phyloP scores from a whole-genome alignment of 2,888 invertebrate genomes.

The Drosophila algonquin region DNA sequence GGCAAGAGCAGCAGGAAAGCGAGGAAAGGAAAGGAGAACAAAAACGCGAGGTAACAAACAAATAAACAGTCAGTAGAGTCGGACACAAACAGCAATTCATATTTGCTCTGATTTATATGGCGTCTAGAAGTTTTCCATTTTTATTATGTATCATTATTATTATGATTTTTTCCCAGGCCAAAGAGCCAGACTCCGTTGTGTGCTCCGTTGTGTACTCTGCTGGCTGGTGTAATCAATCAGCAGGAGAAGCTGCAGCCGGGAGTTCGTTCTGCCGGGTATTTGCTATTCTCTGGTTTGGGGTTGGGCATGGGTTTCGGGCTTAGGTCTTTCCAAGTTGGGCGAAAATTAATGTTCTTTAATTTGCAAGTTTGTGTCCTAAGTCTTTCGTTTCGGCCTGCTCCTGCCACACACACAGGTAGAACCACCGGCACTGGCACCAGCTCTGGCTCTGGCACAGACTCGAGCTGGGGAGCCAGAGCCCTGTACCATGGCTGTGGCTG shows the following conservation, averaged over 20 bases:
- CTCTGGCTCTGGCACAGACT: not conserved
- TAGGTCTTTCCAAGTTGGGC: conserved; percentile 30
- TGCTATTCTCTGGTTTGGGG: conserved; percentile 29
- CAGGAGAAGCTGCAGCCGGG: conserved; percentile 37
- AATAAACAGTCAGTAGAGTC: conserved; percentile 64
- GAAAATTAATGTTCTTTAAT: conserved; percentile 79
- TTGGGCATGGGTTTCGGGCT: conserved; percentile 22
- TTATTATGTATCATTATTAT: conserved; percentile 79
- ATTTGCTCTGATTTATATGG: conserved; percentile 80
- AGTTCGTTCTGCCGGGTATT: not conserved
- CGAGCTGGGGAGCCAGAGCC: not conserved
- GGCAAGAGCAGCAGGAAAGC: conserved; percentile 14
- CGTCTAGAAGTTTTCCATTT: conserved; percentile 80
- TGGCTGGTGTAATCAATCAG: conserved; percentile 72
- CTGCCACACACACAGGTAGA: conserved; percentile 33
- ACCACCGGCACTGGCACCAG: not conserved
- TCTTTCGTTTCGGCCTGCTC: conserved; percentile 64
- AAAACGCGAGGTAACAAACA: conserved; percentile 45
- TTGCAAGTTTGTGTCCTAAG: conserved; percentile 80
- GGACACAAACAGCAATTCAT: conserved; percentile 77
- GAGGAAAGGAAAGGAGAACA: conserved; percentile 11
- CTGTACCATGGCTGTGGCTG: not conserved
- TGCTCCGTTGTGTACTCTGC: conserved; percentile 21
- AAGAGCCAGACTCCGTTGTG: conserved; percentile 34
- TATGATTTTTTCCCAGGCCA: conserved; percentile 74